A percentile compares a stretch with the other conserved stretches of the same genome.
phyloP scores from a whole-genome alignment of 2,888 invertebrate genomes.

The Nomada ferruginata region DNA sequence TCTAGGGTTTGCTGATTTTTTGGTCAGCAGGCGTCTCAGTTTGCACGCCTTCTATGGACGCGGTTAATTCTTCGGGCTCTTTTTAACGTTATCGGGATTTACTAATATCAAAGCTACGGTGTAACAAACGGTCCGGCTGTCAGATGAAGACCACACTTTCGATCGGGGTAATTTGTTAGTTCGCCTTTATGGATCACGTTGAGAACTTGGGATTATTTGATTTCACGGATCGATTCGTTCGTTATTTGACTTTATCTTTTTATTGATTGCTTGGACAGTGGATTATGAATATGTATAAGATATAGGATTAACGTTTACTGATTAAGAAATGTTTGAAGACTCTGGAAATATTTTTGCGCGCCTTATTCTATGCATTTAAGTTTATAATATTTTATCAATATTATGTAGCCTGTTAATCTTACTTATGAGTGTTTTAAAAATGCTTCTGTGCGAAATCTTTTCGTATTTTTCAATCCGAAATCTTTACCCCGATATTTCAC shows the following conservation, averaged over 20 bases:
- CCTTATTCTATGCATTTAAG: too few relatives aligned
- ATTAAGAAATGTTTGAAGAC: too few relatives aligned
- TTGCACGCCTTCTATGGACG: conserved; percentile 33
- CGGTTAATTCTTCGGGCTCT: conserved; percentile 48
- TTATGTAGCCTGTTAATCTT: too few relatives aligned
- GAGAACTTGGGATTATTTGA: not conserved
- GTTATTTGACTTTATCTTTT: too few relatives aligned
- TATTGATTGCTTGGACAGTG: too few relatives aligned
- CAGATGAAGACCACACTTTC: not conserved
- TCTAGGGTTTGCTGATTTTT: conserved; percentile 52
- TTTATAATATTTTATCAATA: too few relatives aligned
- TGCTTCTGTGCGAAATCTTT: not conserved
- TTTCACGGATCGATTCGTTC: not conserved
- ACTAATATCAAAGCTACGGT: conserved; percentile 30
- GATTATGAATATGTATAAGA: too few relatives aligned
- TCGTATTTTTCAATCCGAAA: not conserved
- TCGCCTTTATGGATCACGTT: not conserved
- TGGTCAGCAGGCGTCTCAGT: conserved; percentile 36
- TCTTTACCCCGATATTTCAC: not conserved
- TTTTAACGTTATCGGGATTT: conserved; percentile 53
- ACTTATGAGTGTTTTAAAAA: too few relatives aligned
- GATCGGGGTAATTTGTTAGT: not conserved
- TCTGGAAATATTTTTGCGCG: too few relatives aligned
- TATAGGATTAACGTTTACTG: too few relatives aligned
- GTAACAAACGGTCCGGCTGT: conserved; percentile 31